Evolutionary conservation across 2,888 invertebrate genomes (phyloP), one percentile per base, ranked within the genome.

Genomic region (Pachycephus smyrnensis): DNA sequence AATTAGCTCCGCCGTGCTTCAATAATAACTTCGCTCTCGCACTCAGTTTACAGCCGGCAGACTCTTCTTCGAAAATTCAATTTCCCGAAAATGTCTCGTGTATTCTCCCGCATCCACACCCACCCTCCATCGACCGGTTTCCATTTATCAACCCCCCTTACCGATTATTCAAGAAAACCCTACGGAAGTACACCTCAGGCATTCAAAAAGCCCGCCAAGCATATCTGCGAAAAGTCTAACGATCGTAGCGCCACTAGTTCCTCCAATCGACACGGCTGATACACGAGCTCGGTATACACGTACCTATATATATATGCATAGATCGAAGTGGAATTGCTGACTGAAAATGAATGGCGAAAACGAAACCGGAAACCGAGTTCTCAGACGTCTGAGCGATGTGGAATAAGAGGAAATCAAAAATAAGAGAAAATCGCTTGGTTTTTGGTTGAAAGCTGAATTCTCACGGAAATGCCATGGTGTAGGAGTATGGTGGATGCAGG

Each of bases 1-100:
- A 87, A 87, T 87, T 87, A 87, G 82, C 83, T 84, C 81, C 81
- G 80, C 78, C 83, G 81, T 81, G 82, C 82, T 82, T 82, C 82
- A 83, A 85, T 86, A 87, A 87, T 85, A 86, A 86, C 83, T 85
- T 81, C 15, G 30, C 71, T 32, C 71, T 31, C 31, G 31, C 71
- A 32, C 71, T 31, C 31, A 9, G 31, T 71, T 71, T 32, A 31
- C 71, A 32, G 31, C 71, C 31, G 71, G 30, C 71, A 31, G 31
- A 23, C 71, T 32, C 31, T 32, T 31, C 32, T 32, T 71, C 31
- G 71, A 71, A 71, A 71, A 71, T 71, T 71, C 31, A 71, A 71
- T 71, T 71, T 32, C 31, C 71, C 71, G 31, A 32, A 71, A 71
- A 71, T 71, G 71, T 30, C 32, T 71, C 32, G 71, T 32, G 71